Evolutionary conservation across 1,140 invertebrate genomes (phyloP).

Genomic region (Phocides pigmalion): DNA sequence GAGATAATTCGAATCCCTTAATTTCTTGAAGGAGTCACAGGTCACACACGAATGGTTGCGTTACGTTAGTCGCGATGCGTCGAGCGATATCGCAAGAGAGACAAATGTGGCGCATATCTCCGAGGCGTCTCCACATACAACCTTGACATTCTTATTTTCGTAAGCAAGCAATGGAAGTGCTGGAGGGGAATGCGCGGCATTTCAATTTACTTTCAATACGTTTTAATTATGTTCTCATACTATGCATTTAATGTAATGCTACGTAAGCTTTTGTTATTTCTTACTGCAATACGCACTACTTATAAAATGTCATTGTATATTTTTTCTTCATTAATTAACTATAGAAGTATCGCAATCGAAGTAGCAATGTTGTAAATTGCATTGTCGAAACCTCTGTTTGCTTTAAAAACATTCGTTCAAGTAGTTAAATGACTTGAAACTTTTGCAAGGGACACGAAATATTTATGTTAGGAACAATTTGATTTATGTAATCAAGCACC

Average conservation of each 20-base stretch:
- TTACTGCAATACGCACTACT: slow-evolving; percentile 24
- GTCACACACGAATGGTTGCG: slow-evolving; percentile 49
- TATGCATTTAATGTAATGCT: slow-evolving; percentile 5
- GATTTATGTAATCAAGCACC: no score
- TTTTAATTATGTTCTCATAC: slow-evolving; percentile 32
- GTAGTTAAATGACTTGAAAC: not conserved
- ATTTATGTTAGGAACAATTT: not conserved
- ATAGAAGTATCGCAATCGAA: not conserved
- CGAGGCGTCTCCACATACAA: slow-evolving; percentile 49
- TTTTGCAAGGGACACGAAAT: not conserved
- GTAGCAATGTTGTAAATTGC: not conserved
- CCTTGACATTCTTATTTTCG: slow-evolving; percentile 69
- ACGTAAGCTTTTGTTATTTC: slow-evolving; percentile 32
- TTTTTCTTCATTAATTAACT: slow-evolving; percentile 2
- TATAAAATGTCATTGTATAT: slow-evolving; percentile 19
- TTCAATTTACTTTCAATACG: slow-evolving; percentile 39
- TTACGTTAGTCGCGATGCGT: slow-evolving; percentile 65
- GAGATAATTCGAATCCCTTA: slow-evolving; percentile 33
- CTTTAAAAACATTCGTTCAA: not conserved
- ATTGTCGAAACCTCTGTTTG: not conserved
- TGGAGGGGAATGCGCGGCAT: slow-evolving; percentile 26
- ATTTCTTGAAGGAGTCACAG: slow-evolving; percentile 37
- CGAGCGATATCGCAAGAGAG: slow-evolving; percentile 68
- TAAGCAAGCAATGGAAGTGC: slow-evolving; percentile 42
- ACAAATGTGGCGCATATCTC: slow-evolving; percentile 75